Percentiles rank a stretch among this genome's conserved stretches.
These are phyloP conservation scores for Leptopilina drosophilae DNA, from an alignment of 2,888 invertebrate genomes.

Conservation along the genomic window DNA sequence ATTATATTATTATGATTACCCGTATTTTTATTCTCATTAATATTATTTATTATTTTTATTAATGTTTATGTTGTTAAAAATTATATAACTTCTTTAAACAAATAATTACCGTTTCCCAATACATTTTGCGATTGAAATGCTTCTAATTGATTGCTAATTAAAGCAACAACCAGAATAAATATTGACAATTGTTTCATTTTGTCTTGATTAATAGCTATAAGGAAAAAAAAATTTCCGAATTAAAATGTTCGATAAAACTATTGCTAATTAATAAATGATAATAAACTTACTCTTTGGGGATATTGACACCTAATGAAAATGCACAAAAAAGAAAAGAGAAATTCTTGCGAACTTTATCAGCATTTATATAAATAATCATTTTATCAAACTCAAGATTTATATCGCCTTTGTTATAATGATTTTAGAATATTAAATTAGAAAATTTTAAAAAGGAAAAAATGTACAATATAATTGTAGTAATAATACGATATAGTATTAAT, in stretches of 20 bases:
- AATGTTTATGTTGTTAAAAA: neutral
- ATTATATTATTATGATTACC: too few species aligned
- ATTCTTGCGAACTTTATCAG: neutral
- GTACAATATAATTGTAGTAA: neutral
- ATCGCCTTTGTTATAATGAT: neutral
- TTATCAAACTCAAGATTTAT: slow-evolving; percentile 5
- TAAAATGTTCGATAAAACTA: too few species aligned
- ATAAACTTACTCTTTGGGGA: neutral
- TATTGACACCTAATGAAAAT: neutral
- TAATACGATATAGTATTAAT: neutral
- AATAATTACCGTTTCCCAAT: neutral
- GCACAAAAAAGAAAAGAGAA: neutral
- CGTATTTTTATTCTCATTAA: too few species aligned
- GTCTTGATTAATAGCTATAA: neutral
- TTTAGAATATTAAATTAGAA: neutral
- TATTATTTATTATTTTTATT: neutral
- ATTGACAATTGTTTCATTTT: neutral
- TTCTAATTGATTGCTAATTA: neutral
- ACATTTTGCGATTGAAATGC: neutral
- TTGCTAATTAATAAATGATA: neutral
- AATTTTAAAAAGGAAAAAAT: neutral
- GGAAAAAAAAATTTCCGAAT: neutral
- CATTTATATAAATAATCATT: neutral
- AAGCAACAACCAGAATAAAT: neutral
- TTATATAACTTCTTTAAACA: neutral